These are phyloP conservation scores for Malurus leucopterus DNA, from an alignment of 2,797 vertebrate genomes.

Conservation along the genomic window DNA sequence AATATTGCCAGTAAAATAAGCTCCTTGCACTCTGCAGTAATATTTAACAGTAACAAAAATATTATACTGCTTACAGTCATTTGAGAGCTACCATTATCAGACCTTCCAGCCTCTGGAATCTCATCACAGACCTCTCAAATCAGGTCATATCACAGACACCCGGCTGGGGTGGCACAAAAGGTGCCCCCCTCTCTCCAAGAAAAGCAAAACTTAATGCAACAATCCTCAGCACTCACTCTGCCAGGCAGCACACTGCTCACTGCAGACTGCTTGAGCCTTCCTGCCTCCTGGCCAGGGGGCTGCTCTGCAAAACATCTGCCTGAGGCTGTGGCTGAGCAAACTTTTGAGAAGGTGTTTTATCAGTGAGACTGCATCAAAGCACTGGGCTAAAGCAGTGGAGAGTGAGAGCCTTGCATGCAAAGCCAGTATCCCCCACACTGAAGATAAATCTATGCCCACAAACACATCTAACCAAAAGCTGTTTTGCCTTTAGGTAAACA, in stretches of 20 bases:
- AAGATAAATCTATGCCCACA: background rate
- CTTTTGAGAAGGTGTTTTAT: background rate
- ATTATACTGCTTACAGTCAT: background rate
- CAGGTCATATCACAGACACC: background rate
- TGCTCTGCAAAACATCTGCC: background rate
- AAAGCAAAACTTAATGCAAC: background rate
- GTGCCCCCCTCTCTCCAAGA: rapidly evolving
- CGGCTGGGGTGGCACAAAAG: background rate
- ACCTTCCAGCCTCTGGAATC: background rate
- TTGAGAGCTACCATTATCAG: background rate
- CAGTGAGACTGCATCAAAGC: background rate
- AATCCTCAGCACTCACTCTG: rapidly evolving
- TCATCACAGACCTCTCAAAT: background rate
- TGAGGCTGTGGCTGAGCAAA: background rate
- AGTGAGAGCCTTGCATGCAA: background rate
- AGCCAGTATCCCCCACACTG: background rate
- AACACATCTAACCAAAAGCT: background rate
- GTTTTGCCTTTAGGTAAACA: background rate
- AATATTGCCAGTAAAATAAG: background rate
- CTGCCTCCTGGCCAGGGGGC: background rate
- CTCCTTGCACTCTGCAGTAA: background rate
- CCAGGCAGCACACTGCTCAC: background rate
- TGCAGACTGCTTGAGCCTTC: background rate
- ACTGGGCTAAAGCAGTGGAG: background rate
- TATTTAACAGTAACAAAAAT: background rate